phyloP scores from a whole-genome alignment of 2,113 vertebrate species.

The Alosa alosa region DNA sequence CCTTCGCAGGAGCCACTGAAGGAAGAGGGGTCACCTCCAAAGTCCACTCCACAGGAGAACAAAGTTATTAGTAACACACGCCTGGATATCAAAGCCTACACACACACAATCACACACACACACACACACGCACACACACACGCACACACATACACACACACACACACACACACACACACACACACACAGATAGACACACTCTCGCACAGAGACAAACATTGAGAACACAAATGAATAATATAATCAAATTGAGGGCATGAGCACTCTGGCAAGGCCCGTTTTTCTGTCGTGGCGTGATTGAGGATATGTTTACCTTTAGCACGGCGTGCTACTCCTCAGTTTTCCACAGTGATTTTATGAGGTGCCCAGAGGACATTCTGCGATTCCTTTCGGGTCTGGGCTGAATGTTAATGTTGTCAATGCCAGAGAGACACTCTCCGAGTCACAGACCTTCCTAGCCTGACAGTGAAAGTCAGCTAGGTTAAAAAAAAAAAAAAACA shows the following conservation, averaged over 20 bases:
- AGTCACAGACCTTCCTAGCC: neutral
- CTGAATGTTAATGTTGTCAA: neutral
- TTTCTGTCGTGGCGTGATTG: neutral
- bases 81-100: constrained; percentile 2
- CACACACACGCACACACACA: neutral
- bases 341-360: neutral
- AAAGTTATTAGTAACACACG: constrained; percentile 32
- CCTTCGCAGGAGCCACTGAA: constrained; percentile 31
- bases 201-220: neutral
- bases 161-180: no score
- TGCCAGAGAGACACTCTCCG: neutral
- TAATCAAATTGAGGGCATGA: neutral
- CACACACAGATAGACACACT: no score
- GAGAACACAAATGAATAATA: neutral
- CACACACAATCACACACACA: neutral
- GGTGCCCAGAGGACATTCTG: neutral
- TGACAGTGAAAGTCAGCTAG: neutral
- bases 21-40: constrained; percentile 42
- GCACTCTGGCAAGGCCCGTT: neutral
- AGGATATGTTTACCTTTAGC: neutral
- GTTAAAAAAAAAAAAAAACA: neutral
- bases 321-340: neutral
- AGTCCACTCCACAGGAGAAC: constrained; percentile 25
- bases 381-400: neutral
- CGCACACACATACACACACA: no score